Base-by-base conservation (phyloP, 2,888 invertebrate genomes). In the Thera britannica region DNA sequence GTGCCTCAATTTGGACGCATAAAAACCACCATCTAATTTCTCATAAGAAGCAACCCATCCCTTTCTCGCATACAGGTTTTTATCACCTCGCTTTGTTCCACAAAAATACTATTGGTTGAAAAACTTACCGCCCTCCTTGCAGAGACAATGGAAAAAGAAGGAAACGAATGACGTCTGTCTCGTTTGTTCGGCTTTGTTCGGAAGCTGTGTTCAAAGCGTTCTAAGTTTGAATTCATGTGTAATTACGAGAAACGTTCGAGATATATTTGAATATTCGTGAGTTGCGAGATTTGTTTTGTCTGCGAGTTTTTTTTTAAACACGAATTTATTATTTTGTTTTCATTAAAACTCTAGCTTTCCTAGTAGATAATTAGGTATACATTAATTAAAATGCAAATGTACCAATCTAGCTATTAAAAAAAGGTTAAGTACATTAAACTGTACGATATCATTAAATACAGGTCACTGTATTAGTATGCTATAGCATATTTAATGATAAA, bases 181-280 rank as follows among this genome's bases (percentile, higher is more conserved):
- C 77, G 71, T 64, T 77, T 72, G 44, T 61, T 60, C 70, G 63
- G 66, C 57, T 65, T 62, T 73, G 78, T 76, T 78, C 75, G 67
- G 73, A 76, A 78, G 78, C 75, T 75, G 78, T 74, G 78, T 72
- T 76, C 72, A 79, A 83, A 41, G 82, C 72, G 75, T 82, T 86
- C 83, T 83, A 84, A 86, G 85, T 85, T 80, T 77, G 75, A 66
- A 65, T 68, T 63, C 62, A 67, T 73, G 74, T 72, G 75, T 79
- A 78, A 70, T 78, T 73, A 23, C 23, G 23, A 23, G 23, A 23
- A 66, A 54, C 57, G 75, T 78, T 75, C 63, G 63, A 35, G 63
- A 23, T 52, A 65, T 66, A 75, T 76, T 75, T 69, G 67, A 72
- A 75, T 57, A 55, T 36, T 36, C 35, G 36, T 2, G 4, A 9